These are phyloP conservation scores for Lichenostomus cassidix DNA, from an alignment of 2,113 vertebrate species.

Conservation along the genomic window DNA sequence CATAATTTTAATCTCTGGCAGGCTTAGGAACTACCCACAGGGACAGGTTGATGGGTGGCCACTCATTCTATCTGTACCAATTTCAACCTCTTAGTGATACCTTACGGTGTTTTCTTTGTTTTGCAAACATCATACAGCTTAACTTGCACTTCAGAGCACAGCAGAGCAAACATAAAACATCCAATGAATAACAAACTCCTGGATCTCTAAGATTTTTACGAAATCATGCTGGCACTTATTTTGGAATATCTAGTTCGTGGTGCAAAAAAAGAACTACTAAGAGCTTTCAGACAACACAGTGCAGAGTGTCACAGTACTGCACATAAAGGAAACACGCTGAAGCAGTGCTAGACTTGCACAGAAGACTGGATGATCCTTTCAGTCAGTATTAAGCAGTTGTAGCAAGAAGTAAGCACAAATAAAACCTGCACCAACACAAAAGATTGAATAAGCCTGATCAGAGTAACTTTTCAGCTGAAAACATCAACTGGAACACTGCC, in stretches of 20 bases:
- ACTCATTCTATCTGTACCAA: neutral
- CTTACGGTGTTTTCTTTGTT: neutral
- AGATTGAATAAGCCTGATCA: neutral
- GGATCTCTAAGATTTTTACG: neutral
- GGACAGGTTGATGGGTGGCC: neutral
- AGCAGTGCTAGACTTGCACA: neutral
- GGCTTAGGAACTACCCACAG: neutral
- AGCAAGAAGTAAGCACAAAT: neutral
- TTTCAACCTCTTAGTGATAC: neutral
- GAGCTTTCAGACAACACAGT: neutral
- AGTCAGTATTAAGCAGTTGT: neutral
- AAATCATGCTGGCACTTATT: neutral
- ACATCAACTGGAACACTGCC: neutral
- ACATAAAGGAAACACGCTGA: neutral
- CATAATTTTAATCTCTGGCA: neutral
- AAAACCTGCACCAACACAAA: neutral
- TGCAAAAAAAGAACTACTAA: neutral
- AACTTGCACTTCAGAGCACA: neutral
- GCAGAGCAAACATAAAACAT: neutral
- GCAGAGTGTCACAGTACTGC: neutral
- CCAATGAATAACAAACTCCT: neutral
- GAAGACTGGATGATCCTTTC: neutral
- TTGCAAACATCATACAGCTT: neutral
- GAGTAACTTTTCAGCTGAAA: neutral
- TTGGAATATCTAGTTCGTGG: neutral